Evolutionary conservation across 2,888 invertebrate genomes (phyloP), one percentile per base, ranked within the genome.

Genomic region (Dione vanillae): DNA sequence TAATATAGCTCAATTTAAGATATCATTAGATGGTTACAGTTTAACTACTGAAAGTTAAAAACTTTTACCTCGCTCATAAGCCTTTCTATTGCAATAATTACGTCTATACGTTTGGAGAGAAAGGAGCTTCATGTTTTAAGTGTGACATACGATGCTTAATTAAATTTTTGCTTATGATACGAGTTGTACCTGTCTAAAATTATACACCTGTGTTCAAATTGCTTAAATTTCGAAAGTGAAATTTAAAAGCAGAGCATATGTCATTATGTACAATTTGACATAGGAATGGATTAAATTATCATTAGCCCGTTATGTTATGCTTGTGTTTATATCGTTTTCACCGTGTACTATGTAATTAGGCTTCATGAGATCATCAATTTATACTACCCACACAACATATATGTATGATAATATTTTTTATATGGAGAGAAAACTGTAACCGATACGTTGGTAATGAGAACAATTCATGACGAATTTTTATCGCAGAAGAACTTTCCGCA

Each of bases 101-200:
- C 74, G 69, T 67, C 74, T 75, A 72, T 87, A 81, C 85, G 82
- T 86, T 85, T 84, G 77, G 84, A 83, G 89, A 88, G 91, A 91
- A 91, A 91, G 90, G 83, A 76, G 78, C 76, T 79, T 75, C 77
- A 80, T 77, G 81, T 76, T 74, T 75, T 73, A 75, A 79, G 79
- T 82, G 78, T 80, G 16, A 65, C 19, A 37, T 59, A 67, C 52
- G 37, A 41, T 40, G 49, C 35, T 47, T 37, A 64, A 49, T 64
- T 37, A 35, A 40, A n/a, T 47, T 40, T 43, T 61, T 45, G 11
- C 19, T 14, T 40, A 40, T 58, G n/a, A 10, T 16, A 47, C 37
- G 2, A 6, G 49, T 19, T 35, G 41, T 59, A 61, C 27, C 51
- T 27, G 41, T 59, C 19, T 49, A 40, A 59, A 59, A 49, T 59